Percentiles rank a stretch among this genome's conserved stretches.
phyloP scores from a whole-genome alignment of 2,113 vertebrate species.

The Neofelis nebulosa region DNA sequence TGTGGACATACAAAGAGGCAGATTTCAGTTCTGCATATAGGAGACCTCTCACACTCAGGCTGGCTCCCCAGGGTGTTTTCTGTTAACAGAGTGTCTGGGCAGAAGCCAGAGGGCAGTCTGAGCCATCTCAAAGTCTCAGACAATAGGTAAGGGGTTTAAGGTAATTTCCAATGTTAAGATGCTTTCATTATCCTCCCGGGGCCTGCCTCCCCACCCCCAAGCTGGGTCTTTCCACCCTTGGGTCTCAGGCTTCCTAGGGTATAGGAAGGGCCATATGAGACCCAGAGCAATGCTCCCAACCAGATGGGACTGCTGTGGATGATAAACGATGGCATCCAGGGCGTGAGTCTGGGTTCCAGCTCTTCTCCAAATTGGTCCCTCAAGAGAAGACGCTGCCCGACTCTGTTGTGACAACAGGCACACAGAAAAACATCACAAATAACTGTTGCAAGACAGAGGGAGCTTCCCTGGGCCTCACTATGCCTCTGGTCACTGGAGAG shows the following conservation, averaged over 20 bases:
- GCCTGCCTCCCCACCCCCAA: not conserved
- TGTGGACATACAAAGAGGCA: not conserved
- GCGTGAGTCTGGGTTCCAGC: constrained; percentile 68
- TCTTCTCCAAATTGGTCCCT: constrained; percentile 77
- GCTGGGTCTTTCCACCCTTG: constrained; percentile 22
- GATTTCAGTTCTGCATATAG: not conserved
- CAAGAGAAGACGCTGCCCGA: constrained; percentile 68
- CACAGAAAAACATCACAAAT: constrained; percentile 68
- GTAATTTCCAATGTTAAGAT: constrained; percentile 18
- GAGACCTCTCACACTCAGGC: not conserved
- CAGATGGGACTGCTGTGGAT: constrained; percentile 68
- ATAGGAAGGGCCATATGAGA: constrained; percentile 47
- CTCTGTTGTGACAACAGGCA: constrained; percentile 75
- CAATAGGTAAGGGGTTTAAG: not conserved
- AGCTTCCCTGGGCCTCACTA: constrained; percentile 57
- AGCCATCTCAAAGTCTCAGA: not conserved
- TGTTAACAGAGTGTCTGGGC: constrained; percentile 32
- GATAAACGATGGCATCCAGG: constrained; percentile 68
- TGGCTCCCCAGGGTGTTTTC: not conserved
- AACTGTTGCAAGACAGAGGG: constrained; percentile 58
- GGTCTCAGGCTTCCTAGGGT: constrained; percentile 47
- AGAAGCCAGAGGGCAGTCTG: not conserved
- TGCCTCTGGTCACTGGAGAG: constrained; percentile 43
- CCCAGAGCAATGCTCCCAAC: constrained; percentile 64
- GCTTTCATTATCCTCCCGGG: not conserved